Base-by-base conservation (phyloP, 2,888 invertebrate genomes). In the Agrochola lychnidis region DNA sequence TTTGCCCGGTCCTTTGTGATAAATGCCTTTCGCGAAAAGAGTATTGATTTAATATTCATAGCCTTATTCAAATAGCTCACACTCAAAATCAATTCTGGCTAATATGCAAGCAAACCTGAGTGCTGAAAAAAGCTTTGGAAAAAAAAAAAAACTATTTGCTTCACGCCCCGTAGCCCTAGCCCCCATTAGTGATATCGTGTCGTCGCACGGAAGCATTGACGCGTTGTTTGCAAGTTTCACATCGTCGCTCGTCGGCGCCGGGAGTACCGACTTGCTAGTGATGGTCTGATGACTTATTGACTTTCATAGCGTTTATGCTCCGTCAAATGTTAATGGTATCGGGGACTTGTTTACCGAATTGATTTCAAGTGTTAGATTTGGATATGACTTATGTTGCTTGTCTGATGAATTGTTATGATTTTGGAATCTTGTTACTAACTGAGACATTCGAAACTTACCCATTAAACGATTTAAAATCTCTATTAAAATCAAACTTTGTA, bases 171-270 rank as follows among this genome's bases (percentile, higher is more conserved):
- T 57, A 63, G 51, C 42, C 42, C 76, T 57, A 63, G 22, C 42
- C 22, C 30, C 68, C 36, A 83, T 67, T 67, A 70, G 40, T 70
- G 73, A 16, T 53, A 66, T 40, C 53, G 59, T 66, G 57, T 57
- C 72, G 25, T 59, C 56, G n/a, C 56, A 59, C 51, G 66, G 66
- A 73, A 66, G 85, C 45, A 68, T 66, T 45, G 75, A 59, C 71
- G 64, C 61, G 63, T 72, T 81, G 81, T 81, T 81, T 71, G 64
- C 61, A 53, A 74, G 71, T 66, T 40, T 25, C 61, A 22, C n/a
- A 14, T 45, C 42, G 30, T 78, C 79, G 30, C 30, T 30, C 30
- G 57, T 67, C 66, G 68, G 9, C 57, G 66, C 42, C 48, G 51
- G 25, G 22, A 71, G 56, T 57, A 53, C 53, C 36, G 51, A 73